Evolutionary conservation across 2,888 invertebrate species (phyloP).

Genomic region (Volucella zonaria): DNA sequence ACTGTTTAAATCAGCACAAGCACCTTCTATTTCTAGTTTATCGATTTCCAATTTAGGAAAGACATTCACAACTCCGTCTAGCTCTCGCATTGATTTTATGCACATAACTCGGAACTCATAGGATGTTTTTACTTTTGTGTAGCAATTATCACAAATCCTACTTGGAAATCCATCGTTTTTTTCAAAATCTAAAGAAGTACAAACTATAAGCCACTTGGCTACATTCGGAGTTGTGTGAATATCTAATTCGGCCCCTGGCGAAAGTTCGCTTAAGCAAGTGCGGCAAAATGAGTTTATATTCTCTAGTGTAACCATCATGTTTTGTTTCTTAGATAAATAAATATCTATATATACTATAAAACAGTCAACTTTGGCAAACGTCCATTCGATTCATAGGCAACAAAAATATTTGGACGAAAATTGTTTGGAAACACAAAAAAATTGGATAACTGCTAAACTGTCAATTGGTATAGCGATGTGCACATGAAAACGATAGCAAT

Average conservation of each 20-base stretch:
- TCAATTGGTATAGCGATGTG: slow-evolving; percentile 16
- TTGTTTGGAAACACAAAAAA: slow-evolving; percentile 15
- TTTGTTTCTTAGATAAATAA: neutral
- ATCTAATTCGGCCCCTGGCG: slow-evolving; percentile 49
- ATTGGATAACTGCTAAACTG: neutral
- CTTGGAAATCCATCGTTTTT: slow-evolving; percentile 75
- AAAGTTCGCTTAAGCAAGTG: slow-evolving; percentile 70
- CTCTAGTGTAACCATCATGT: slow-evolving; percentile 52
- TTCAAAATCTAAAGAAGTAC: slow-evolving; percentile 51
- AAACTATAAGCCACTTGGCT: slow-evolving; percentile 68
- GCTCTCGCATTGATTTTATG: slow-evolving; percentile 76
- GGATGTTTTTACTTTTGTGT: slow-evolving; percentile 77
- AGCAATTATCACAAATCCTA: slow-evolving; percentile 77
- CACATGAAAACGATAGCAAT: neutral
- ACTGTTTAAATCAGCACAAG: slow-evolving; percentile 41
- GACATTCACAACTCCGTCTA: slow-evolving; percentile 54
- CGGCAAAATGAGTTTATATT: slow-evolving; percentile 70
- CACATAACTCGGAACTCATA: slow-evolving; percentile 79
- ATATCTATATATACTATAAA: neutral
- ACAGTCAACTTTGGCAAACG: neutral
- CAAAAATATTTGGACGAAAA: neutral
- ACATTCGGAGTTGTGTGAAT: slow-evolving; percentile 65
- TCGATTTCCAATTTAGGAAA: slow-evolving; percentile 60
- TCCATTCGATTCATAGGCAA: neutral
- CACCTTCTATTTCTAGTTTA: slow-evolving; percentile 53